phyloP scores from a whole-genome alignment of 2,797 vertebrate species.

The Crocidura indochinensis region DNA sequence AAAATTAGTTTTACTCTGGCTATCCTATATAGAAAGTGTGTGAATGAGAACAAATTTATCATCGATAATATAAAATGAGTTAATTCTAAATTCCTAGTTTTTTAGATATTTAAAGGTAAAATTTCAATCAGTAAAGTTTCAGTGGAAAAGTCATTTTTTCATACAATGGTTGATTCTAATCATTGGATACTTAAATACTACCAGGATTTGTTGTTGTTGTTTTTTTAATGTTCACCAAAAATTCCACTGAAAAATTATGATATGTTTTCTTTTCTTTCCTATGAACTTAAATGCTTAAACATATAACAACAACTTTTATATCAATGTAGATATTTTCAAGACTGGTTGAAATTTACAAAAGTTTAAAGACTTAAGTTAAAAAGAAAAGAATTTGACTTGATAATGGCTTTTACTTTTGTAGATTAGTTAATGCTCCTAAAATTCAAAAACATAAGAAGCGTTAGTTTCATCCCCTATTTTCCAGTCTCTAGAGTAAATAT shows the following conservation, averaged over 20 bases:
- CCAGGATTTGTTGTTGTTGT: not conserved
- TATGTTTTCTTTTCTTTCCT: not conserved
- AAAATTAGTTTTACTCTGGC: not conserved
- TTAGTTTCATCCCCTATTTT: conserved; percentile 4
- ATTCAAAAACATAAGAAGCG: not conserved
- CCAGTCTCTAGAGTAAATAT: not conserved
- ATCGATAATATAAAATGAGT: not conserved
- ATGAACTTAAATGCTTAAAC: not conserved
- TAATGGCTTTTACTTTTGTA: conserved; percentile 2
- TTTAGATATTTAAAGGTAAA: conserved; percentile 27
- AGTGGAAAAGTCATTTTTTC: not conserved
- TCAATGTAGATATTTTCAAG: conserved; percentile 40
- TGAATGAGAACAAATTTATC: conserved; percentile 27
- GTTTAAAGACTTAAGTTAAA: conserved; percentile 52
- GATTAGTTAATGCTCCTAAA: conserved; percentile 39
- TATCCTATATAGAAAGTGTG: not conserved
- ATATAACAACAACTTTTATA: not conserved
- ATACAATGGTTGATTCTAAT: not conserved
- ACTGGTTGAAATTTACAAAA: conserved; percentile 36
- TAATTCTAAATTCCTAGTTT: not conserved
- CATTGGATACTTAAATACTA: not conserved
- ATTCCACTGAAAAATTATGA: not conserved
- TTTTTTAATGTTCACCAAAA: conserved; percentile 19
- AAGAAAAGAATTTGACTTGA: conserved; percentile 37
- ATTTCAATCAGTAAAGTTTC: not conserved